Percentiles rank a stretch among this genome's conserved stretches.
These are phyloP conservation scores for Sterrhoptilus dennistouni DNA, from an alignment of 2,113 vertebrate genomes.

Conservation along the genomic window DNA sequence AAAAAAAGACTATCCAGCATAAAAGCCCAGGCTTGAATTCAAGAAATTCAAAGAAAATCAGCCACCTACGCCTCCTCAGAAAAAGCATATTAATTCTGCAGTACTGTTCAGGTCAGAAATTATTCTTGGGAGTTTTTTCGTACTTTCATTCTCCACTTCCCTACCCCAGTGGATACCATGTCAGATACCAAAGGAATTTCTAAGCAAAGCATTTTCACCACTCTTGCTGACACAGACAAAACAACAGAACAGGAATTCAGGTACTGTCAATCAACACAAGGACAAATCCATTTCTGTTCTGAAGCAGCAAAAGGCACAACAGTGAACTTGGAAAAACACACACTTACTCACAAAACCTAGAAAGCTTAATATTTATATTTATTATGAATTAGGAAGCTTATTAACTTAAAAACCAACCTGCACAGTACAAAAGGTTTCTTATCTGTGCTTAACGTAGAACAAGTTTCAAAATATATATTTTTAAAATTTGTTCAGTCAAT, in stretches of 20 bases:
- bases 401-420: constrained; percentile 74
- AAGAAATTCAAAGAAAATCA: not conserved
- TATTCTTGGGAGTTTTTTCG: fast-evolving
- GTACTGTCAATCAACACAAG: not conserved
- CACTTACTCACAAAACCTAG: not conserved
- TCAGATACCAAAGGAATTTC: not conserved
- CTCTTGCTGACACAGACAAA: not conserved
- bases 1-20: not conserved
- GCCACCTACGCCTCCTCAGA: not conserved
- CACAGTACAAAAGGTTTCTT: constrained; percentile 77
- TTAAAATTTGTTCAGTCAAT: constrained; percentile 73
- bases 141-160: not conserved
- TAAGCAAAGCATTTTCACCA: not conserved
- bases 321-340: not conserved
- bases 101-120: not conserved
- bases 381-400: constrained; percentile 77
- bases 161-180: not conserved
- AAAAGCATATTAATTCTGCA: not conserved
- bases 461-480: constrained; percentile 80
- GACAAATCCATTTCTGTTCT: not conserved
- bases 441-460: constrained; percentile 63
- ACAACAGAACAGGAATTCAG: not conserved
- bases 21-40: not conserved
- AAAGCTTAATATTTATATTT: constrained; percentile 70
- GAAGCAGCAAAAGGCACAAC: not conserved